These are phyloP conservation scores for Lathronympha strigana DNA, from an alignment of 2,888 invertebrate genomes.

Conservation along the genomic window DNA sequence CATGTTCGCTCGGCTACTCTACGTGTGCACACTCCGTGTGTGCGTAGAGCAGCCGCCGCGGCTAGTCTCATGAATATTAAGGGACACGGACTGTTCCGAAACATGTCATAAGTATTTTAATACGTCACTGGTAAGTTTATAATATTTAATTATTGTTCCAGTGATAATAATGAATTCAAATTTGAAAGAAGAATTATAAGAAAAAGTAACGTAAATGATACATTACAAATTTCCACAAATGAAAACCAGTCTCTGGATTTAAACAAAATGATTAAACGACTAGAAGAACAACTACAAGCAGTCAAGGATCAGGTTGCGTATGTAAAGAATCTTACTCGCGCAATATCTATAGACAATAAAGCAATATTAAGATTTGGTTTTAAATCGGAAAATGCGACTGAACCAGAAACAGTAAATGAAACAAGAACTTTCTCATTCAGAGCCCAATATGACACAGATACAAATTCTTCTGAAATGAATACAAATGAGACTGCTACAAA, in stretches of 20 bases:
- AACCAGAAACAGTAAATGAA: background rate
- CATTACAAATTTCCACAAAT: background rate
- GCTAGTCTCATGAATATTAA: too few relatives aligned
- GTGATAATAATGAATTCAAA: background rate
- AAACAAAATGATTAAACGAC: background rate
- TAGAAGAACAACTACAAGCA: constrained; percentile 6
- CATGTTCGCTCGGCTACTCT: too few relatives aligned
- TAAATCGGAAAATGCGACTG: background rate
- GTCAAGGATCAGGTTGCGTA: constrained; percentile 12
- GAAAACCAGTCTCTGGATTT: background rate
- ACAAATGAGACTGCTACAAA: background rate
- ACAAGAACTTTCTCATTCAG: background rate
- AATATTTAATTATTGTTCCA: background rate
- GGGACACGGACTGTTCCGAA: too few relatives aligned
- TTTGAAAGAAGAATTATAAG: background rate
- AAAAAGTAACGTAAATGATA: constrained; percentile 2
- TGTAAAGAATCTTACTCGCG: background rate
- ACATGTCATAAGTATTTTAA: too few relatives aligned
- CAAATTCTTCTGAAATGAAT: background rate
- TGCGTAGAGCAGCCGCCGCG: too few relatives aligned
- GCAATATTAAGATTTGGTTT: too few relatives aligned
- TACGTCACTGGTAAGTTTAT: too few relatives aligned
- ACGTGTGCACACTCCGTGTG: too few relatives aligned
- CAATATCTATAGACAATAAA: background rate
- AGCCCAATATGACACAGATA: background rate